Base-by-base conservation (phyloP, 2,797 vertebrate genomes). In the Odontamblyopus rebecca region DNA sequence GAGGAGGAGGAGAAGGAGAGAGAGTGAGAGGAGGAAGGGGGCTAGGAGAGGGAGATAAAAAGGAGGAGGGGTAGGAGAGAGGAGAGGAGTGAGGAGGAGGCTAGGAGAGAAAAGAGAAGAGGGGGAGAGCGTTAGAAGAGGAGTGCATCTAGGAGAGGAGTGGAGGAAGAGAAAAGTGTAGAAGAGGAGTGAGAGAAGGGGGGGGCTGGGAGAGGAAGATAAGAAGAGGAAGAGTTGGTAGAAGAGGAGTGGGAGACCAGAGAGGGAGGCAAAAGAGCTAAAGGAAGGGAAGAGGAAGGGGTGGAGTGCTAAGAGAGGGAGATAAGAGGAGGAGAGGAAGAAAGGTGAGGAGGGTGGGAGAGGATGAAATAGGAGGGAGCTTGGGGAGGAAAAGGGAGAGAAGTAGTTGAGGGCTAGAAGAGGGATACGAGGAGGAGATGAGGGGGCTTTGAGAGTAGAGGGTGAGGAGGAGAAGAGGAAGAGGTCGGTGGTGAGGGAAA, bases 241-340 rank as follows among this genome's bases (percentile, higher is more conserved):
- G 32, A 5, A 35, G 32, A 44, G 41, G 4, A 11, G 13, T 85
- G 56, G 76, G 81, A 29, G 38, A 73, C 85, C 23, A 59, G 57
- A 74, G 84, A 84, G 77, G 6, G 32, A 6, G 32, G 1, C 6
- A 35, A 75, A 78, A 70, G 38, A 41, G 38, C 30, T 30, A 77
- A 79, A 30, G 44, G 74, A 86, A n/a, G 64, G 62, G 75, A 82
- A 84, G 77, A 78, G 72, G 35, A 38, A 30, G 30, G 64, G 75
- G 72, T 9, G 38, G 64, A 76, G 72, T 1, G 38, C 7, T 8
- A 8, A 68, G 23, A 75, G 79, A 19, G 16, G 51, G 13, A 3
- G 74, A 85, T 23, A 50, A 67, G 83, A 84, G 76, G 76, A 77
- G 72, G 64, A 7, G 35, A 1, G 7, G 35, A 35, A 8, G 7